These are phyloP conservation scores for Corydoras maculifer DNA, from an alignment of 2,113 vertebrate genomes.

Conservation along the genomic window DNA sequence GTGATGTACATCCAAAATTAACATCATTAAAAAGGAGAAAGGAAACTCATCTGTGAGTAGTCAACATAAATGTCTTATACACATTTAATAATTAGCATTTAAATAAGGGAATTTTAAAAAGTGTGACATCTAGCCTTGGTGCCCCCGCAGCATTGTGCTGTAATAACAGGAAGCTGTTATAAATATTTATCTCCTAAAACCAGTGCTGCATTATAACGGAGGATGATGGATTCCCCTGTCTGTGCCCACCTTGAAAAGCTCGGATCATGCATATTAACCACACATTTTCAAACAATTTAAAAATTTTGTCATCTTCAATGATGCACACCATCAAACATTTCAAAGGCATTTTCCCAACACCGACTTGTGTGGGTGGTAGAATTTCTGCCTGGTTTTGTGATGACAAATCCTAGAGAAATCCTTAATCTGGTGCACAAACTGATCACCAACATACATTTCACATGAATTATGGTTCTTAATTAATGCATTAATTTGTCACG, in stretches of 20 bases:
- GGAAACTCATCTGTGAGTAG: constrained; percentile 1
- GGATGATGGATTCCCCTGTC: constrained; percentile 68
- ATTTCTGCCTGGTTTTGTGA: constrained; percentile 1
- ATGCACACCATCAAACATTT: constrained; percentile 62
- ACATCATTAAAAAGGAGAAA: not conserved
- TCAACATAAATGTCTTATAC: constrained; percentile 5
- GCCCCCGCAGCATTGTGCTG: constrained; percentile 34
- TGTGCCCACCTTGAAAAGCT: constrained; percentile 62
- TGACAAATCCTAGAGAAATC: constrained; percentile 5
- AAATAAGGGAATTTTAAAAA: constrained; percentile 11
- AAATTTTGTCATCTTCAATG: constrained; percentile 70
- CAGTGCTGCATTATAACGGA: constrained; percentile 61
- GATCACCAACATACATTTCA: not conserved
- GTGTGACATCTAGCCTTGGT: constrained; percentile 39
- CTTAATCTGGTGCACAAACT: not conserved
- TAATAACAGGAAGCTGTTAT: constrained; percentile 47
- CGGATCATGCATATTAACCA: constrained; percentile 71
- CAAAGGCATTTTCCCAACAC: constrained; percentile 26
- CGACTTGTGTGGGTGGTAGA: not conserved
- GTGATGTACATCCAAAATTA: not conserved
- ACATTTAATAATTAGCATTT: constrained; percentile 20
- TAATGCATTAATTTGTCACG: not conserved
- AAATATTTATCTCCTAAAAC: constrained; percentile 68
- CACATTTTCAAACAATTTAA: constrained; percentile 67
- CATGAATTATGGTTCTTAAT: not conserved